These are phyloP conservation scores for Oligia latruncula DNA, from an alignment of 2,888 invertebrate species.

Conservation along the genomic window DNA sequence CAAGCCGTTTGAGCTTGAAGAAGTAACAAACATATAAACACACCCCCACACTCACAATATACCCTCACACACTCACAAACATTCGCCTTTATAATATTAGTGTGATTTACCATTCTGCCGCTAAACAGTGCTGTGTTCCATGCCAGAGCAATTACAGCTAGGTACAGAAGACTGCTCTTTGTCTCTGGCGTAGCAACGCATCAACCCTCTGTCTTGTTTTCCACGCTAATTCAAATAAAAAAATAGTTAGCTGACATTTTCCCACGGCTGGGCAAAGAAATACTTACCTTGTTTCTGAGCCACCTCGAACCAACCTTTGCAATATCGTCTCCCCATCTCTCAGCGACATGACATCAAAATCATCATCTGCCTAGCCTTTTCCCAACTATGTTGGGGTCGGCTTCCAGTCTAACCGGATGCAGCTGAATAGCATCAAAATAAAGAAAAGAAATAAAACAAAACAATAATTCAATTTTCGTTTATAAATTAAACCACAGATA, in stretches of 20 bases:
- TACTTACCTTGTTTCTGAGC: not conserved
- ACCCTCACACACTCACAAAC: too few species aligned
- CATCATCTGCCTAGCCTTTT: too few species aligned
- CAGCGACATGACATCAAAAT: not conserved
- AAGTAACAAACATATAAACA: too few species aligned
- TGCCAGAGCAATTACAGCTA: not conserved
- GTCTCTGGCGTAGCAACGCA: not conserved
- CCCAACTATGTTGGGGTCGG: too few species aligned
- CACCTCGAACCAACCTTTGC: not conserved
- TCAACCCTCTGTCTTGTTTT: not conserved
- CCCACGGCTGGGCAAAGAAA: not conserved
- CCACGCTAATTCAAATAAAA: not conserved
- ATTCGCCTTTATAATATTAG: too few species aligned
- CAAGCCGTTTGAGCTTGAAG: too few species aligned
- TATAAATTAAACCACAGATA: slow-evolving; percentile 1
- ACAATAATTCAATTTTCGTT: not conserved
- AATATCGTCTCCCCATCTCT: not conserved
- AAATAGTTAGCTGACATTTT: not conserved
- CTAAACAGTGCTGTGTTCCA: not conserved
- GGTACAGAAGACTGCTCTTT: not conserved
- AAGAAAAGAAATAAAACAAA: slow-evolving; percentile 18
- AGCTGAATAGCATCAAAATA: not conserved
- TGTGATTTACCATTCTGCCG: not conserved
- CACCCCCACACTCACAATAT: too few species aligned
- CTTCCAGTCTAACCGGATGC: too few species aligned